These are phyloP conservation scores for Calliphora vomitoria DNA, from an alignment of 2,888 invertebrate species.

Conservation along the genomic window DNA sequence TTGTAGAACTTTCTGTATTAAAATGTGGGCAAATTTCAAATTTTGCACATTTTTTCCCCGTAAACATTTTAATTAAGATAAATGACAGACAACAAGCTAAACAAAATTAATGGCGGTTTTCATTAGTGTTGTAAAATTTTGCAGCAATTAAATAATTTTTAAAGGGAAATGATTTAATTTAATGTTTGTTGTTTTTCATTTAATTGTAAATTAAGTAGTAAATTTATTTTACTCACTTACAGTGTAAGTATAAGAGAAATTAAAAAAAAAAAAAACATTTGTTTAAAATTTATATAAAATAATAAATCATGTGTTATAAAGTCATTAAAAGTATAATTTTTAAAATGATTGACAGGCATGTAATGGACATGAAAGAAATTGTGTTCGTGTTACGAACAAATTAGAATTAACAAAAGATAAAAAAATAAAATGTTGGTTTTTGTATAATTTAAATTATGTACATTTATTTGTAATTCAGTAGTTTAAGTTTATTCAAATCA, in stretches of 20 bases:
- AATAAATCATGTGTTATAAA: too few species aligned
- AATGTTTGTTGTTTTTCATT: not conserved
- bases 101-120: not conserved
- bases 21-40: not conserved
- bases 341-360: not conserved
- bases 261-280: too few species aligned
- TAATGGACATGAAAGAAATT: too few species aligned
- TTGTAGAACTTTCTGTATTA: not conserved
- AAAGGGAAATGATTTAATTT: not conserved
- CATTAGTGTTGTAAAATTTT: not conserved
- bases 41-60: not conserved
- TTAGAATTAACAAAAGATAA: too few species aligned
- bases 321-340: not conserved
- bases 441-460: too few species aligned
- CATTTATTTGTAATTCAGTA: too few species aligned
- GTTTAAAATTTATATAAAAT: too few species aligned
- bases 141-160: constrained; percentile 3
- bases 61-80: not conserved
- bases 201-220: not conserved
- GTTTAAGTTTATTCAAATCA: too few species aligned
- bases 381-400: too few species aligned
- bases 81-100: not conserved
- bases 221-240: not conserved
- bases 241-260: not conserved
- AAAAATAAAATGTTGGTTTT: too few species aligned